phyloP scores from a whole-genome alignment of 2,888 invertebrate species.

The Caenorhabditis macrosperma region DNA sequence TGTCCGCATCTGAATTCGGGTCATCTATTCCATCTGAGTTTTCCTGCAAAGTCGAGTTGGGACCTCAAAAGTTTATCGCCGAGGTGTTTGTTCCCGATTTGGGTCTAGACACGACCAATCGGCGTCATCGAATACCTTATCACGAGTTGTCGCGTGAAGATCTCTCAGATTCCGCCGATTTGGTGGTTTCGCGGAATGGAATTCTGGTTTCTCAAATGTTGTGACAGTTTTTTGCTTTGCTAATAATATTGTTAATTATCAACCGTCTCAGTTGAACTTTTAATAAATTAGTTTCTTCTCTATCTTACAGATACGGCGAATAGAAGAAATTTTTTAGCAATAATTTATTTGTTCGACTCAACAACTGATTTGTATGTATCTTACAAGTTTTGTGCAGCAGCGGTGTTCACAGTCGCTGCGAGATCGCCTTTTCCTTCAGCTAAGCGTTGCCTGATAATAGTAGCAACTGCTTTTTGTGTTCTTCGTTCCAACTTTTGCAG shows the following conservation, averaged over 20 bases:
- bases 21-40: constrained; percentile 63
- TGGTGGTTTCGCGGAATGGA: constrained; percentile 56
- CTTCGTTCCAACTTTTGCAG: constrained; percentile 88
- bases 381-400: constrained; percentile 36
- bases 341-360: constrained; percentile 5
- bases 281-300: no score
- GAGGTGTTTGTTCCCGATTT: constrained; percentile 37
- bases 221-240: background rate
- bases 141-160: constrained; percentile 56
- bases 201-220: constrained; percentile 44
- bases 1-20: constrained; percentile 63
- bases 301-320: no score
- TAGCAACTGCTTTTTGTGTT: constrained; percentile 95
- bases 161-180: constrained; percentile 38
- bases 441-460: constrained; percentile 85
- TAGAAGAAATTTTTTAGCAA: no score
- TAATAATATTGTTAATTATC: background rate
- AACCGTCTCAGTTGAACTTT: background rate
- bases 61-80: constrained; percentile 39
- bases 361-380: background rate
- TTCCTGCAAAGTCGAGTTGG: constrained; percentile 68
- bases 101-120: constrained; percentile 26
- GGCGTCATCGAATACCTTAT: constrained; percentile 45
- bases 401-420: constrained; percentile 61
- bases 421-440: constrained; percentile 68